Evolutionary conservation across 2,113 vertebrate genomes (phyloP).

Genomic region (Plestiodon gilberti): DNA sequence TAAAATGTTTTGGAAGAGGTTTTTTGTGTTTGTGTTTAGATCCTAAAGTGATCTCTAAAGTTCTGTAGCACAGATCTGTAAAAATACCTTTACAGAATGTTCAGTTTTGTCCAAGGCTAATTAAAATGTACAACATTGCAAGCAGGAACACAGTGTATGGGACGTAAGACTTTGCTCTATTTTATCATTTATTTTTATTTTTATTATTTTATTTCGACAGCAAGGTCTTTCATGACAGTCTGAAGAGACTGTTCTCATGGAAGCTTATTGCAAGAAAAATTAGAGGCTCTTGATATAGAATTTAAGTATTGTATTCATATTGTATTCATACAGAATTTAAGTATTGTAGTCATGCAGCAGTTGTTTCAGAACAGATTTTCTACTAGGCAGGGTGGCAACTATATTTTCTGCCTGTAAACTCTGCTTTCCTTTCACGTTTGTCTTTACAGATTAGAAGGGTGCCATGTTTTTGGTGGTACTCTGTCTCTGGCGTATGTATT

Average conservation of each 20-base stretch:
- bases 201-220: background rate
- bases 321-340: background rate
- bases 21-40: background rate
- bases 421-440: background rate
- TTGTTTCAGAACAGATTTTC: background rate
- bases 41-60: background rate
- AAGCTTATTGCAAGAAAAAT: background rate
- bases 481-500: background rate
- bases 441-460: background rate
- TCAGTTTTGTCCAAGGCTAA: slow-evolving; percentile 6
- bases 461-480: background rate
- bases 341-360: background rate
- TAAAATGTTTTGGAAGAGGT: background rate
- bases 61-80: background rate
- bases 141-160: background rate
- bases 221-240: background rate
- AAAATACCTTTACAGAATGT: background rate
- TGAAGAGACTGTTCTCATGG: background rate
- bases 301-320: background rate
- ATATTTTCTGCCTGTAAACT: background rate
- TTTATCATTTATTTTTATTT: background rate
- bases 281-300: background rate
- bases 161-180: background rate
- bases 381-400: background rate
- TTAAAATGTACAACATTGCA: slow-evolving; percentile 15